phyloP scores from a whole-genome alignment of 2,888 invertebrate species.

The Lycocerus yunnanus region DNA sequence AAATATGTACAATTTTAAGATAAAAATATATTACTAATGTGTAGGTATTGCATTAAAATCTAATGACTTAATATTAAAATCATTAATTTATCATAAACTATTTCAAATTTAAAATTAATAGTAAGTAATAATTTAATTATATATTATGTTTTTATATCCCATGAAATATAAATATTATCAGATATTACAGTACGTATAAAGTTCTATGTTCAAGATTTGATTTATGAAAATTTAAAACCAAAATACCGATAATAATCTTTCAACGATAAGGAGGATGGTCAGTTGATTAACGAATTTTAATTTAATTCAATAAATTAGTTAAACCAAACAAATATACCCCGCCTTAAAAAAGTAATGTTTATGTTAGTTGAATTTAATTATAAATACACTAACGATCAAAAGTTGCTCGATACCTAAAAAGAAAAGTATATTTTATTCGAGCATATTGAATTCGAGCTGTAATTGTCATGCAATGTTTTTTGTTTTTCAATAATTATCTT shows the following conservation, averaged over 20 bases:
- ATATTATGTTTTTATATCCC: neutral
- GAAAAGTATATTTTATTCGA: neutral
- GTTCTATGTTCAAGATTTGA: neutral
- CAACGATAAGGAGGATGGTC: neutral
- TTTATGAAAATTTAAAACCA: neutral
- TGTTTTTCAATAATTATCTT: too few relatives aligned
- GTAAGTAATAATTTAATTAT: neutral
- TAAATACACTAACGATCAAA: neutral
- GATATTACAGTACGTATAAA: neutral
- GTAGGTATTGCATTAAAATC: too few relatives aligned
- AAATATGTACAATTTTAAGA: too few relatives aligned
- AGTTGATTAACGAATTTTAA: neutral
- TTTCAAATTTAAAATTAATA: neutral
- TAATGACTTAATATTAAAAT: neutral
- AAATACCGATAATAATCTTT: neutral
- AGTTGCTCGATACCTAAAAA: neutral
- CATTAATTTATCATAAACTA: neutral
- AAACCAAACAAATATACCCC: neutral
- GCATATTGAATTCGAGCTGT: neutral
- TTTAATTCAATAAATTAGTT: neutral
- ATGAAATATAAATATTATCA: neutral
- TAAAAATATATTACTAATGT: too few relatives aligned
- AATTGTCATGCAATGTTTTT: neutral
- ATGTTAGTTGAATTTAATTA: neutral
- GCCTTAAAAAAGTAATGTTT: neutral